phyloP scores from a whole-genome alignment of 2,888 invertebrate species.

The Litoditis marina region DNA sequence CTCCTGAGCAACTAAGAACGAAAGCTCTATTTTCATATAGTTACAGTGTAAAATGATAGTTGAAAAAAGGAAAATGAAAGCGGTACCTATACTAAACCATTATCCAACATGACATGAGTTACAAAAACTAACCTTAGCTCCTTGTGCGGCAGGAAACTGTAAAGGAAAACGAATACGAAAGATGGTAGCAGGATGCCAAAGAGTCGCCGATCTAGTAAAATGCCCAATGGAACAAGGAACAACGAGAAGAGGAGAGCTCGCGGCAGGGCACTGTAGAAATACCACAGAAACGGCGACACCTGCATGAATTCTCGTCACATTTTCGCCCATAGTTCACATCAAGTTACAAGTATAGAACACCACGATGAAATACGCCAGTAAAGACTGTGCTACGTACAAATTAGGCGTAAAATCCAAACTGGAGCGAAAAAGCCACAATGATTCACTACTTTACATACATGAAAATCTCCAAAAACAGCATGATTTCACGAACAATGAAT shows the following conservation, averaged over 20 bases:
- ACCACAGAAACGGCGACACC: constrained; percentile 94
- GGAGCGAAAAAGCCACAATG: too few relatives aligned
- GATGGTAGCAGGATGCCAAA: constrained; percentile 58
- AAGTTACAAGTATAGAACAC: too few relatives aligned
- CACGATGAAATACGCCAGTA: too few relatives aligned
- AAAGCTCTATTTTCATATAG: too few relatives aligned
- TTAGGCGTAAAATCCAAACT: too few relatives aligned
- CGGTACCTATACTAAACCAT: not conserved
- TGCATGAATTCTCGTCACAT: constrained; percentile 62
- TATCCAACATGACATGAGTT: not conserved
- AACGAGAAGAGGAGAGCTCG: constrained; percentile 81
- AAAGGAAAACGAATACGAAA: constrained; percentile 77
- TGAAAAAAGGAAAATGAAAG: not conserved
- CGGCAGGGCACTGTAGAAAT: constrained; percentile 94
- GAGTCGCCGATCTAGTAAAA: constrained; percentile 65
- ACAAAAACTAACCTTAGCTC: constrained; percentile 69
- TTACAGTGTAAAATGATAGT: too few relatives aligned
- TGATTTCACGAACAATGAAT: not conserved
- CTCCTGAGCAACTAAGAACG: too few relatives aligned
- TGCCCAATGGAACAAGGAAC: constrained; percentile 71
- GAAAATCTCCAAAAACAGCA: not conserved
- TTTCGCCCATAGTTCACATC: too few relatives aligned
- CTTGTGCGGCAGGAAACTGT: constrained; percentile 93
- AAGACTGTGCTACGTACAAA: too few relatives aligned
- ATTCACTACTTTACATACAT: not conserved